Percentiles rank a stretch among this genome's conserved stretches.
Conservation (phyloP, 2,888 invertebrate genomes). For the Euplexia lucipara region DNA sequence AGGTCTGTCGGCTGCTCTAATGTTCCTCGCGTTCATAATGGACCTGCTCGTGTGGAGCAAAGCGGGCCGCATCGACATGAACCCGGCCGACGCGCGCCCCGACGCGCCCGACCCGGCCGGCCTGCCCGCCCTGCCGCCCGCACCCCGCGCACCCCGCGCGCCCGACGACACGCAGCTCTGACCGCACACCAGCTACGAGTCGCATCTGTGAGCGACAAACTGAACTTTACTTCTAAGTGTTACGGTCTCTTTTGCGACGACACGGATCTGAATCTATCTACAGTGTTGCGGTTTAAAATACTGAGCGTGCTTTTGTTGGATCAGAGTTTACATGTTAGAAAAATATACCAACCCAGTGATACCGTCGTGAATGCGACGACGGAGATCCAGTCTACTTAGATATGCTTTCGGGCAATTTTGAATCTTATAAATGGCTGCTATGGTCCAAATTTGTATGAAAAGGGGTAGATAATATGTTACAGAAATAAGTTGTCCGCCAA, state of each 20-base stretch:
- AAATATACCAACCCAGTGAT: conserved; percentile 15
- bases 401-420: background rate
- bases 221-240: conserved; percentile 26
- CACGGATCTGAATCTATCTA: conserved; percentile 32
- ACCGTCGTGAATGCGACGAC: conserved; percentile 13
- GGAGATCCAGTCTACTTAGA: conserved; percentile 3
- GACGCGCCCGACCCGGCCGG: conserved; percentile 41
- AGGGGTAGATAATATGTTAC: too few relatives aligned
- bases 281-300: conserved; percentile 21
- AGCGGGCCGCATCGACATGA: conserved; percentile 95
- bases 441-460: conserved; percentile 18
- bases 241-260: conserved; percentile 32
- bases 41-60: conserved; percentile 97
- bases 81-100: conserved; percentile 83
- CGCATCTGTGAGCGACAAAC: conserved; percentile 67
- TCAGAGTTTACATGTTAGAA: conserved; percentile 10
- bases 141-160: conserved; percentile 23
- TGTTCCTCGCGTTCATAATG: conserved; percentile 96
- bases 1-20: conserved; percentile 96
- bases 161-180: conserved; percentile 83
- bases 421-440: conserved; percentile 1
- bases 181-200: conserved; percentile 76
- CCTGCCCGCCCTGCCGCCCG: conserved; percentile 28
- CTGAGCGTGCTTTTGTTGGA: conserved; percentile 17
- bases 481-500: too few relatives aligned